Evolutionary conservation across 2,888 invertebrate species (phyloP).

Genomic region (Amphipoea oculea): DNA sequence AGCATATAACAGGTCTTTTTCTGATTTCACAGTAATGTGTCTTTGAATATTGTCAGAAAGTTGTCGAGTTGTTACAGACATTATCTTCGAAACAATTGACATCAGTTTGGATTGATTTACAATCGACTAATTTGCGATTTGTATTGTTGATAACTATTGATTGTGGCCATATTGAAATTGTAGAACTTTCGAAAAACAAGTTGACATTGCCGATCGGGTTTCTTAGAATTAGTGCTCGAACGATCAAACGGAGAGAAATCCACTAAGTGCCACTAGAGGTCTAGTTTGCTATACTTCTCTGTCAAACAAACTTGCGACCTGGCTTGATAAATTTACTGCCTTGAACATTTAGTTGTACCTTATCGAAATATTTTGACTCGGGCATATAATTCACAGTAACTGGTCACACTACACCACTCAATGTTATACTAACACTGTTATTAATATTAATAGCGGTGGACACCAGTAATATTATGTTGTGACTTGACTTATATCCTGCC

Average conservation of each 20-base stretch:
- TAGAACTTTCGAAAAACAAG: slow-evolving; percentile 51
- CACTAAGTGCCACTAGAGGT: slow-evolving; percentile 45
- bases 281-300: slow-evolving; percentile 49
- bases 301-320: slow-evolving; percentile 41
- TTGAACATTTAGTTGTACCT: slow-evolving; percentile 44
- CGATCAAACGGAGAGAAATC: slow-evolving; percentile 58
- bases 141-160: slow-evolving; percentile 50
- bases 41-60: slow-evolving; percentile 33
- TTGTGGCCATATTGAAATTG: slow-evolving; percentile 46
- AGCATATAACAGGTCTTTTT: slow-evolving; percentile 19
- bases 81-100: slow-evolving; percentile 43
- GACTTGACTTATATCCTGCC: slow-evolving; percentile 71
- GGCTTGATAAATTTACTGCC: slow-evolving; percentile 42
- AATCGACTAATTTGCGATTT: slow-evolving; percentile 54
- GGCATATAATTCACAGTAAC: slow-evolving; percentile 52
- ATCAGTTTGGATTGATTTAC: slow-evolving; percentile 52
- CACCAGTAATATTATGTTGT: slow-evolving; percentile 61
- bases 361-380: slow-evolving; percentile 47
- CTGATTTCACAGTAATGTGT: slow-evolving; percentile 24
- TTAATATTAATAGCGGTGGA: slow-evolving; percentile 70
- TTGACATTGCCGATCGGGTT: slow-evolving; percentile 57
- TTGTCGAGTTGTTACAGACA: slow-evolving; percentile 31
- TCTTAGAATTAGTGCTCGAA: slow-evolving; percentile 55
- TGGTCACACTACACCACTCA: slow-evolving; percentile 63
- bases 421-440: slow-evolving; percentile 61